Evolutionary conservation across 2,888 invertebrate genomes (phyloP).

Genomic region (Ethmia dodecea): DNA sequence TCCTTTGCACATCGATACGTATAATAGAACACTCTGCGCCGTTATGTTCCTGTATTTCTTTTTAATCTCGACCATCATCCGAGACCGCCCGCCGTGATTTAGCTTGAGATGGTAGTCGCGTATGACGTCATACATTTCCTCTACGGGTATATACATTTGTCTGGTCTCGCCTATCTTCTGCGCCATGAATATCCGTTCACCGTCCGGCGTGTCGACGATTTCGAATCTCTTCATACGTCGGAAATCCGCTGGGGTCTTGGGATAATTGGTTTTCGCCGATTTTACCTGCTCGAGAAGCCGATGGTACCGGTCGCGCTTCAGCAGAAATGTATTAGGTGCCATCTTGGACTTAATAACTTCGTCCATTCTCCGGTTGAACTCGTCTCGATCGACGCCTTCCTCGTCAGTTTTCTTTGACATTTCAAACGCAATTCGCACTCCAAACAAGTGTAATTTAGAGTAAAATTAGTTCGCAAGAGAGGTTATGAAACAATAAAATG

Average conservation of each 20-base stretch:
- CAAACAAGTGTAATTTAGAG: neutral
- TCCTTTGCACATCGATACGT: constrained; percentile 35
- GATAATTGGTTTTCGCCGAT: constrained; percentile 25
- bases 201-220: constrained; percentile 30
- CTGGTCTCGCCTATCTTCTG: constrained; percentile 22
- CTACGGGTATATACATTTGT: constrained; percentile 31
- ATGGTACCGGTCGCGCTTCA: constrained; percentile 33
- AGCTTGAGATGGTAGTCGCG: constrained; percentile 35
- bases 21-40: constrained; percentile 36
- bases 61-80: constrained; percentile 39
- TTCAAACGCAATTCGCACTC: too few species aligned
- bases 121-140: constrained; percentile 50
- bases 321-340: constrained; percentile 31
- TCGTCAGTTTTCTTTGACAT: constrained; percentile 10
- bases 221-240: constrained; percentile 38
- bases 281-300: constrained; percentile 36
- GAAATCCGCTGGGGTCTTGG: constrained; percentile 36
- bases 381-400: constrained; percentile 30
- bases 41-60: constrained; percentile 44
- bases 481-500: neutral
- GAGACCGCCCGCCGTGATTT: constrained; percentile 42
- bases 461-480: too few species aligned
- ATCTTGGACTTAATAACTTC: constrained; percentile 28
- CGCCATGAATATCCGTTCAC: constrained; percentile 33
- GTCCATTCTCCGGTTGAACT: constrained; percentile 34